A percentile compares a stretch with the other conserved stretches of the same genome.
These are phyloP conservation scores for Dipodomys merriami DNA, from an alignment of 2,113 vertebrate genomes.

Conservation along the genomic window DNA sequence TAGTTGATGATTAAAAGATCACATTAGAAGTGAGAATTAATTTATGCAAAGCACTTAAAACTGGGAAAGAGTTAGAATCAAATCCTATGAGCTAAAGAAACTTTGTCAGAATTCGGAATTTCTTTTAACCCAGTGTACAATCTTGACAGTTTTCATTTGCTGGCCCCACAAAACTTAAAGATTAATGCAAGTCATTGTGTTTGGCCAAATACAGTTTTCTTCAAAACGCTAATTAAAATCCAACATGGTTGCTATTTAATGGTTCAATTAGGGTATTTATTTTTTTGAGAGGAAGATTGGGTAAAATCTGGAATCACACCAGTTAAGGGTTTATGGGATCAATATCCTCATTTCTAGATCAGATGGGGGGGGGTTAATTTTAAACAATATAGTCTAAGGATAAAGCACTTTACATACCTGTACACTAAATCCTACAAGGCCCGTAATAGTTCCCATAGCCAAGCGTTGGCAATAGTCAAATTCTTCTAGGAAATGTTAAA, in stretches of 20 bases:
- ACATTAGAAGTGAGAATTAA: background rate
- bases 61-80: background rate
- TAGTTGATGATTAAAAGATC: constrained; percentile 1
- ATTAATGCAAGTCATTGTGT: background rate
- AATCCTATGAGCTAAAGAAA: background rate
- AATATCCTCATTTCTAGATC: background rate
- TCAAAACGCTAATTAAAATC: constrained; percentile 7
- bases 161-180: background rate
- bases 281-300: background rate
- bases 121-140: background rate
- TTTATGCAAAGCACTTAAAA: too few relatives aligned
- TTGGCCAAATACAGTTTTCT: constrained; percentile 35
- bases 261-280: background rate
- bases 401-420: background rate
- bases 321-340: background rate
- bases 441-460: constrained; percentile 30
- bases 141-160: background rate
- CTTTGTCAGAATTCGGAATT: background rate
- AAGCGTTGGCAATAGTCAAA: constrained; percentile 69
- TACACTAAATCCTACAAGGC: constrained; percentile 34
- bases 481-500: constrained; percentile 81
- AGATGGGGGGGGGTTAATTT: background rate
- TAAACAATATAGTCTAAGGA: background rate
- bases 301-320: background rate
- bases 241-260: background rate